Conservation (phyloP, 2,113 vertebrate species). For the Phalacrocorax brasilianus region DNA sequence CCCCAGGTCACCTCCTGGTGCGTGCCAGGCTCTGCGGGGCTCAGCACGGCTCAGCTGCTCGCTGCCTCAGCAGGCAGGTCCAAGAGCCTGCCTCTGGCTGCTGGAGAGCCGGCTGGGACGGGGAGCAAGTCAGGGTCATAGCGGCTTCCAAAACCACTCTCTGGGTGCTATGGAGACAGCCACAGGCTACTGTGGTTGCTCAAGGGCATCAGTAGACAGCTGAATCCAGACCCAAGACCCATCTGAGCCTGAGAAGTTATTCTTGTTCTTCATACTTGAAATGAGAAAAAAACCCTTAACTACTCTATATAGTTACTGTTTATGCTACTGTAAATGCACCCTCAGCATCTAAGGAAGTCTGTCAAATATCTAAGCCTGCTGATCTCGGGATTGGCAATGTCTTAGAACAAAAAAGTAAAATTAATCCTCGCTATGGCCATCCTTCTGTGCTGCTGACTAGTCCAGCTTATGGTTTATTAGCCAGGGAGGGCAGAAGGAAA, state of each 20-base stretch:
- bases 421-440: not conserved
- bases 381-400: not conserved
- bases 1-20: not conserved
- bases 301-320: not conserved
- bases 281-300: not conserved
- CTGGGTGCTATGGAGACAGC: not conserved
- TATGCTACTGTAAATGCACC: not conserved
- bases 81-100: fast-evolving
- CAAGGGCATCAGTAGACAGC: no score
- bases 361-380: not conserved
- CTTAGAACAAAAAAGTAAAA: not conserved
- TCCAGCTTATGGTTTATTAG: no score
- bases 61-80: fast-evolving
- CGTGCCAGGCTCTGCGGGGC: not conserved
- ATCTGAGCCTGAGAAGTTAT: not conserved
- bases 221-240: not conserved
- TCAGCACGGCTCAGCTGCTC: not conserved
- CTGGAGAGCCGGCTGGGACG: no score
- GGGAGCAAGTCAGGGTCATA: fast-evolving
- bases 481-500: no score
- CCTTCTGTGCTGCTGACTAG: not conserved
- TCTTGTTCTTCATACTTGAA: not conserved
- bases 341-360: no score
- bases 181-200: not conserved
- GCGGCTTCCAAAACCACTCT: not conserved